Conservation (phyloP, 2,113 vertebrate genomes). For the Zosterops pallidus region DNA sequence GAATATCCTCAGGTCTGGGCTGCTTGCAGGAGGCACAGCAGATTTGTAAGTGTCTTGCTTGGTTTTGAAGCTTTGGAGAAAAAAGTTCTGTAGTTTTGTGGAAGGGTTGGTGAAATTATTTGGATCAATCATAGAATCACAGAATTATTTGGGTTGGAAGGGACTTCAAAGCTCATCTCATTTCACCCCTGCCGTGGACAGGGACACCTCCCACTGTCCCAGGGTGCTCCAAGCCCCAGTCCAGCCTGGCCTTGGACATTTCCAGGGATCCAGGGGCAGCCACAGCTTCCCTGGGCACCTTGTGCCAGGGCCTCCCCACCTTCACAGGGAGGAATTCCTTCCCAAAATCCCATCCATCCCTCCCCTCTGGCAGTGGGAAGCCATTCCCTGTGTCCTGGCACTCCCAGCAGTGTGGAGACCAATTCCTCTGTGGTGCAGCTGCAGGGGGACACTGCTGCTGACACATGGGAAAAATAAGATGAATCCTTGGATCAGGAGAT, state of each 20-base stretch:
- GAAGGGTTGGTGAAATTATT: neutral
- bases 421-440: neutral
- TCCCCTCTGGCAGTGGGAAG: no score
- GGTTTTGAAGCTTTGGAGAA: neutral
- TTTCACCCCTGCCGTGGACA: neutral
- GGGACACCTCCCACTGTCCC: neutral
- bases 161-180: neutral
- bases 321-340: fast-evolving
- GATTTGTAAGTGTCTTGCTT: neutral
- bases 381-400: neutral
- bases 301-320: fast-evolving
- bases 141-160: neutral
- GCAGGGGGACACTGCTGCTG: neutral
- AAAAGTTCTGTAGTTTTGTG: neutral
- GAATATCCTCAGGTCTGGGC: neutral
- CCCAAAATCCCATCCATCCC: fast-evolving
- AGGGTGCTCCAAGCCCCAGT: neutral
- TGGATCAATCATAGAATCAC: neutral
- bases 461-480: neutral
- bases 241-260: neutral
- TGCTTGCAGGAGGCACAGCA: neutral
- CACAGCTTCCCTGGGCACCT: neutral
- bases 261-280: neutral
- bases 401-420: neutral
- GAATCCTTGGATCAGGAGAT: neutral